A percentile compares a stretch with the other conserved stretches of the same genome.
phyloP scores from a whole-genome alignment of 2,113 vertebrate genomes.

The Neotoma lepida region DNA sequence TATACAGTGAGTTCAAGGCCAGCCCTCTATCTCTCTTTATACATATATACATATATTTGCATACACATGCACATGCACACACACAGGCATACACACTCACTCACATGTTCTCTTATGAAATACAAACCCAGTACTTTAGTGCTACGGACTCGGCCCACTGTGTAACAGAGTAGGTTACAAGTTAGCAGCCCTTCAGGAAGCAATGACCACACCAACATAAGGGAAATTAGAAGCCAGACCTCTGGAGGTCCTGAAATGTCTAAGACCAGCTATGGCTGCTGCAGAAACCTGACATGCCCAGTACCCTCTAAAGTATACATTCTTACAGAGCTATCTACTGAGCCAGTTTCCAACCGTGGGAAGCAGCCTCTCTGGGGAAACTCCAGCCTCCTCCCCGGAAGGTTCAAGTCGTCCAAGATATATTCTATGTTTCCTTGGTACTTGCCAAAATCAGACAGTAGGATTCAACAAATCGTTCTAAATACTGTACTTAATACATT shows the following conservation, averaged over 20 bases:
- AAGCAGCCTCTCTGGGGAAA: constrained; percentile 73
- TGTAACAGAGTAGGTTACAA: not conserved
- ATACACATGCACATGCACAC: not conserved
- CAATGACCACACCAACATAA: not conserved
- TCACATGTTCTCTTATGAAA: not conserved
- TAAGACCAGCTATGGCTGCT: not conserved
- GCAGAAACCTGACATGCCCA: not conserved
- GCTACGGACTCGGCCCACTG: not conserved
- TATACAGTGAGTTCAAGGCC: not conserved
- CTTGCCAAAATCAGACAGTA: constrained; percentile 82
- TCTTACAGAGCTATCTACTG: constrained; percentile 41
- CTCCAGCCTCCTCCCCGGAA: constrained; percentile 69
- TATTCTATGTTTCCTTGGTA: constrained; percentile 70
- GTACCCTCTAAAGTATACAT: constrained; percentile 10
- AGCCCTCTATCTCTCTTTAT: too few species aligned
- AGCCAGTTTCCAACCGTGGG: constrained; percentile 70
- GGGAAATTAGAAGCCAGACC: not conserved
- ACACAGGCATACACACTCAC: not conserved
- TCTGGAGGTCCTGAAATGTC: not conserved
- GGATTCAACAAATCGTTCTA: constrained; percentile 80
- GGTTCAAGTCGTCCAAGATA: constrained; percentile 69
- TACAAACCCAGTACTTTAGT: not conserved
- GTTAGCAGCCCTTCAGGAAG: not conserved
- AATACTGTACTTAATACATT: constrained; percentile 81
- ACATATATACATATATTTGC: too few species aligned